These are phyloP conservation scores for Chrysochloris asiatica DNA, from an alignment of 2,113 vertebrate species.

Conservation along the genomic window DNA sequence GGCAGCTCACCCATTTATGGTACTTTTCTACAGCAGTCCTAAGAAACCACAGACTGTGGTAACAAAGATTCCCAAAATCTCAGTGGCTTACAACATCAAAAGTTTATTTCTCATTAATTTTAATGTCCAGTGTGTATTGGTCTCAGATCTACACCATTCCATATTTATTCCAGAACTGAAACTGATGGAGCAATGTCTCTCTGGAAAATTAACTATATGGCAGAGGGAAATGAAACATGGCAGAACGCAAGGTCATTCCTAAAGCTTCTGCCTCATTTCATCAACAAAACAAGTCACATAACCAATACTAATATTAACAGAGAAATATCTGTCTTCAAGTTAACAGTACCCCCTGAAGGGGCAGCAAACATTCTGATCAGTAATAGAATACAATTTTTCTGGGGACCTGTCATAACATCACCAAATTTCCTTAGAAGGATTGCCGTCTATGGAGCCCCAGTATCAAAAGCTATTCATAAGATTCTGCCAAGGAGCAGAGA, in stretches of 20 bases:
- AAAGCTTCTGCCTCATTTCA: not conserved
- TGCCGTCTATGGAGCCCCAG: not conserved
- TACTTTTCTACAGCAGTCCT: not conserved
- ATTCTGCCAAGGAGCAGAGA: not conserved
- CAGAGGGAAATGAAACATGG: not conserved
- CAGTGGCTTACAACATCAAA: not conserved
- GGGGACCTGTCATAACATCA: not conserved
- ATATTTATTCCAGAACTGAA: not conserved
- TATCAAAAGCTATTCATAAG: not conserved
- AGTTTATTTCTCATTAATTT: not conserved
- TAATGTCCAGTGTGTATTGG: not conserved
- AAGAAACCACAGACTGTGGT: not conserved
- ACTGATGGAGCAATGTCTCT: not conserved
- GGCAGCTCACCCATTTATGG: not conserved
- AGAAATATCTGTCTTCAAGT: not conserved
- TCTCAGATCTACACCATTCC: not conserved
- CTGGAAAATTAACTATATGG: not conserved
- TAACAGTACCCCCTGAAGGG: not conserved
- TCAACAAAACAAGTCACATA: not conserved
- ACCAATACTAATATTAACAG: not conserved
- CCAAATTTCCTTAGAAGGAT: not conserved
- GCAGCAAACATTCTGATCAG: not conserved
- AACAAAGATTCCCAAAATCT: slow-evolving; percentile 1
- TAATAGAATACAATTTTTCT: not conserved
- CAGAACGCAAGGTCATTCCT: not conserved